Conservation (phyloP, 2,113 vertebrate genomes). For the Canis aureus region DNA sequence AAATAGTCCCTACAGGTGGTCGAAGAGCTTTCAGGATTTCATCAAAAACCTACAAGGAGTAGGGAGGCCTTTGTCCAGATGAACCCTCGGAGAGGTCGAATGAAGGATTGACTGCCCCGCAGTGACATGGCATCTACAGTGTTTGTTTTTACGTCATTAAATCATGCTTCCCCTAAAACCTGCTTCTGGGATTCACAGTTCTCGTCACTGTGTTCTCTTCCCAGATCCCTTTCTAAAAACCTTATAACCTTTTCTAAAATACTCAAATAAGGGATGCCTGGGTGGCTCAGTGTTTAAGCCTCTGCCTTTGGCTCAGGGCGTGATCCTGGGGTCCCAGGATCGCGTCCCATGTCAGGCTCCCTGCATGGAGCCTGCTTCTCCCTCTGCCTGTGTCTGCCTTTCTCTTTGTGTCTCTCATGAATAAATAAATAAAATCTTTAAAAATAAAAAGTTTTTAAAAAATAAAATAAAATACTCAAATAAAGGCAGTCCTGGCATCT, state of each 20-base stretch:
- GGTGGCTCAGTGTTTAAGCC: no score
- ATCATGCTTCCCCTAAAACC: not conserved
- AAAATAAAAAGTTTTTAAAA: no score
- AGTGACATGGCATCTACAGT: not conserved
- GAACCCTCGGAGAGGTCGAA: not conserved
- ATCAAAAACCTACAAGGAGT: not conserved
- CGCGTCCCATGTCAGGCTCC: no score
- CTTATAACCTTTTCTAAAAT: not conserved
- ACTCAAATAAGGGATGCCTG: not conserved
- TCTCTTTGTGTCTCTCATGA: no score
- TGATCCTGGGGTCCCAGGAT: no score
- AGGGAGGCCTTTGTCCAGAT: not conserved
- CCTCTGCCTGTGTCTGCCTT: no score
- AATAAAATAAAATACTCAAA: not conserved
- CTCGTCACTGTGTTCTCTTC: not conserved
- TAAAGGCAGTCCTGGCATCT: not conserved
- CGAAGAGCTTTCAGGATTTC: not conserved
- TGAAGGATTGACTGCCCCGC: not conserved
- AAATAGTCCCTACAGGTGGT: slow-evolving; percentile 5
- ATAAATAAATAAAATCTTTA: no score
- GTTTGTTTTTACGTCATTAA: slow-evolving; percentile 45
- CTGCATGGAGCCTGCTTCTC: no score
- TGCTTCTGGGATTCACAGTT: slow-evolving; percentile 7
- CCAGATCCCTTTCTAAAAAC: not conserved
- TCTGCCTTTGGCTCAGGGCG: no score